Conservation (phyloP, 2,113 vertebrate species). For the Axis porcinus region DNA sequence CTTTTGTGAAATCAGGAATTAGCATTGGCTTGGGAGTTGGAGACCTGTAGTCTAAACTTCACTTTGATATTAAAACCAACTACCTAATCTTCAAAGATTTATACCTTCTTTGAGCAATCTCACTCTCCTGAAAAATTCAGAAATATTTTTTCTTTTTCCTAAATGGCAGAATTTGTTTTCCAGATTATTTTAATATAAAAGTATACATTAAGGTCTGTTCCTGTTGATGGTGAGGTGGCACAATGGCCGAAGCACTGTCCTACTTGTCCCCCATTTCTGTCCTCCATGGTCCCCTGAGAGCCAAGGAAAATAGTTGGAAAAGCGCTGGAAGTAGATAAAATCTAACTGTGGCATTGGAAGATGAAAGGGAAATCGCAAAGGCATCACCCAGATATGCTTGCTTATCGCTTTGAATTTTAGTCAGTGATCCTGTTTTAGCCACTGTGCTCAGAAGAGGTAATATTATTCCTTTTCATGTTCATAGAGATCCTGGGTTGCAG, state of each 20-base stretch:
- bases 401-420: constrained; percentile 41
- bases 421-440: constrained; percentile 57
- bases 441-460: constrained; percentile 10
- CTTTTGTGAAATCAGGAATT: not conserved
- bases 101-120: not conserved
- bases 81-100: not conserved
- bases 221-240: not conserved
- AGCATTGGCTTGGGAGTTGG: not conserved
- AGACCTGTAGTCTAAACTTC: not conserved
- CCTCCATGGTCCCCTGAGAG: not conserved
- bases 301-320: not conserved
- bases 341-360: not conserved
- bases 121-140: not conserved
- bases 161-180: not conserved
- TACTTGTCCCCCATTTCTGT: not conserved
- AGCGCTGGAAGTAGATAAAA: not conserved
- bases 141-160: not conserved
- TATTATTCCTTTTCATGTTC: constrained; percentile 56
- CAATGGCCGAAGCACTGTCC: not conserved
- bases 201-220: not conserved
- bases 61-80: not conserved
- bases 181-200: not conserved
- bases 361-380: constrained; percentile 50
- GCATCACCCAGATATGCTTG: not conserved
- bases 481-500: not conserved